These are phyloP conservation scores for Chaetops frenatus DNA, from an alignment of 2,113 vertebrate species.

Conservation along the genomic window DNA sequence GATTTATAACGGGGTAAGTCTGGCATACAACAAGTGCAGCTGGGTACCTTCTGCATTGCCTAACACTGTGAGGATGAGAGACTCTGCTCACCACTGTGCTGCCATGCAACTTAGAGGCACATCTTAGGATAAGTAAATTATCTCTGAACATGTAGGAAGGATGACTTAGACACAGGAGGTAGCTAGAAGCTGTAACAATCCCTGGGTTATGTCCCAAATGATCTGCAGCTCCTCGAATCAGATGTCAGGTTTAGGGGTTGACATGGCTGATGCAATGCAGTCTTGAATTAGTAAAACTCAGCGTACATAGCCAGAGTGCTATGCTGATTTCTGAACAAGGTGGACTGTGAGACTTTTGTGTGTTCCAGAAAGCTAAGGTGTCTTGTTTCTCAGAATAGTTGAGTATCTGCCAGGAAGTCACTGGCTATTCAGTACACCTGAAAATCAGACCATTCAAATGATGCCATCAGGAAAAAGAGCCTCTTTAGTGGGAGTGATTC, in stretches of 20 bases:
- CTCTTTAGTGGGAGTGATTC: background rate
- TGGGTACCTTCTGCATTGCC: conserved; percentile 22
- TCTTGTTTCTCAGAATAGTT: background rate
- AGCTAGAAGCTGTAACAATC: background rate
- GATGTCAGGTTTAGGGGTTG: background rate
- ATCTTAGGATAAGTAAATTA: background rate
- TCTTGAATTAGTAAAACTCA: background rate
- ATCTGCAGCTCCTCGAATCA: background rate
- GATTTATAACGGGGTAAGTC: background rate
- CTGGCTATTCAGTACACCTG: background rate
- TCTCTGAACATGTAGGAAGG: background rate
- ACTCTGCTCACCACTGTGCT: background rate
- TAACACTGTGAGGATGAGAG: background rate
- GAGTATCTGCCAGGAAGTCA: background rate
- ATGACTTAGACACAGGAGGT: background rate
- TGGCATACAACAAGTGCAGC: conserved; percentile 1
- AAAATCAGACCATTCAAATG: background rate
- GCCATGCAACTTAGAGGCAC: background rate
- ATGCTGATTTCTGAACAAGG: background rate
- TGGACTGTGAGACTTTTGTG: background rate
- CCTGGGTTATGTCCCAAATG: background rate
- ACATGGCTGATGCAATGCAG: background rate
- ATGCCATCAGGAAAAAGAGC: background rate
- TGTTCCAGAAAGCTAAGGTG: background rate
- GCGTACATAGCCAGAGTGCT: background rate